Percentiles rank a stretch among this genome's conserved stretches.
Evolutionary conservation across 2,797 vertebrate species (phyloP).

Genomic region (Eospalax fontanierii): DNA sequence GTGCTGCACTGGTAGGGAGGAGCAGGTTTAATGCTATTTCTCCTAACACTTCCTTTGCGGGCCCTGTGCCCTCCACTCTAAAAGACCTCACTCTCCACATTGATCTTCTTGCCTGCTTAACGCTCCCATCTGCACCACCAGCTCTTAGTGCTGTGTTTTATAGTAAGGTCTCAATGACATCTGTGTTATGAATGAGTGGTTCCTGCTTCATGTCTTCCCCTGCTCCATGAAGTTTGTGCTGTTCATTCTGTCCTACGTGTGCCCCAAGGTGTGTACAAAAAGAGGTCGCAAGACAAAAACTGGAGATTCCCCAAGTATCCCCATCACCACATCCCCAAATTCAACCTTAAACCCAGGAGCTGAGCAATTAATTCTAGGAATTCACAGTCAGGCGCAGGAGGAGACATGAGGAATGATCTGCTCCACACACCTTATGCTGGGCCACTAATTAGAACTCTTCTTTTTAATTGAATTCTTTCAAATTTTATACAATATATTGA

Average conservation of each 20-base stretch:
- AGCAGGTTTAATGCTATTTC: neutral
- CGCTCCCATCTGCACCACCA: neutral
- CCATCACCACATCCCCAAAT: neutral
- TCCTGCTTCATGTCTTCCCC: conserved; percentile 63
- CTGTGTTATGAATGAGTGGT: conserved; percentile 68
- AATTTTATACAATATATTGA: too few species aligned
- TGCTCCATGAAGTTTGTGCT: conserved; percentile 63
- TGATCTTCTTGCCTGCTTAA: conserved; percentile 60
- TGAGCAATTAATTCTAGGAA: neutral
- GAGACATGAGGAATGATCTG: neutral
- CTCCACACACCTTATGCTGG: neutral
- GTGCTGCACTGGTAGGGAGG: neutral
- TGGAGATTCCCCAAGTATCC: neutral
- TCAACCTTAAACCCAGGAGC: neutral
- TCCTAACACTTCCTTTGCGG: neutral
- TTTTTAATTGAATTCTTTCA: too few species aligned
- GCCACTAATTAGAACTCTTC: neutral
- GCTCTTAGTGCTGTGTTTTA: conserved; percentile 49
- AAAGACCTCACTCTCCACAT: conserved; percentile 15
- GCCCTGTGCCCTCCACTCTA: neutral
- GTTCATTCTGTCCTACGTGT: neutral
- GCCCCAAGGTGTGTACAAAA: neutral
- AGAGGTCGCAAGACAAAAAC: neutral
- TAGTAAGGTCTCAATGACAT: neutral
- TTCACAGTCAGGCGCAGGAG: neutral